Percentiles rank a stretch among this genome's conserved stretches.
These are phyloP conservation scores for Acipenser ruthenus DNA, from an alignment of 2,797 vertebrate species.

Conservation along the genomic window DNA sequence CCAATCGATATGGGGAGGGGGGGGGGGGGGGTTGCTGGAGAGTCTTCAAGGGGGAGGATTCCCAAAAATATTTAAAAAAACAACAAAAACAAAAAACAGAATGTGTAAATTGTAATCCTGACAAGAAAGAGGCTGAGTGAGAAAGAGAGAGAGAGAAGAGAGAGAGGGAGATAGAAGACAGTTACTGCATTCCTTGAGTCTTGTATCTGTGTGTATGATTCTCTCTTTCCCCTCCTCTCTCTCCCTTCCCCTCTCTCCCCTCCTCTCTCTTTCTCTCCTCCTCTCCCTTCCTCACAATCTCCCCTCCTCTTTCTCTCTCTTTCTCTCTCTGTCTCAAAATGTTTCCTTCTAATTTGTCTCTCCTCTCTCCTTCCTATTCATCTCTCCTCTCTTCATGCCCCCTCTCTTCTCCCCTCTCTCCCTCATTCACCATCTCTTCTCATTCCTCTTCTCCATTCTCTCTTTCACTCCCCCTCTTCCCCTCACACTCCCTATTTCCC, in stretches of 20 bases:
- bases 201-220: slow-evolving; percentile 43
- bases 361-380: too few relatives aligned
- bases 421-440: slow-evolving; percentile 3
- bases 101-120: too few relatives aligned
- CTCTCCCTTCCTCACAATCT: neutral
- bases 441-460: slow-evolving; percentile 18
- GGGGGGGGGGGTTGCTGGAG: too few relatives aligned
- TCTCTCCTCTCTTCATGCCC: too few relatives aligned
- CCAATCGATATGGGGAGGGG: too few relatives aligned
- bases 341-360: too few relatives aligned
- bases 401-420: neutral
- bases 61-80: too few relatives aligned
- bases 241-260: neutral
- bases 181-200: slow-evolving; percentile 44
- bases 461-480: neutral
- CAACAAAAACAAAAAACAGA: too few relatives aligned
- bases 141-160: slow-evolving; percentile 20
- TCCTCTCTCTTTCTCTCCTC: neutral
- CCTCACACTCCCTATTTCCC: too few relatives aligned
- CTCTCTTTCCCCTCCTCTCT: slow-evolving; percentile 10
- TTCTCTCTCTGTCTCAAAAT: too few relatives aligned
- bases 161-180: slow-evolving; percentile 23
- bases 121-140: neutral
- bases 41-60: too few relatives aligned
- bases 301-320: neutral